Base-by-base conservation (phyloP, 2,797 vertebrate genomes). In the Peromyscus attwateri region DNA sequence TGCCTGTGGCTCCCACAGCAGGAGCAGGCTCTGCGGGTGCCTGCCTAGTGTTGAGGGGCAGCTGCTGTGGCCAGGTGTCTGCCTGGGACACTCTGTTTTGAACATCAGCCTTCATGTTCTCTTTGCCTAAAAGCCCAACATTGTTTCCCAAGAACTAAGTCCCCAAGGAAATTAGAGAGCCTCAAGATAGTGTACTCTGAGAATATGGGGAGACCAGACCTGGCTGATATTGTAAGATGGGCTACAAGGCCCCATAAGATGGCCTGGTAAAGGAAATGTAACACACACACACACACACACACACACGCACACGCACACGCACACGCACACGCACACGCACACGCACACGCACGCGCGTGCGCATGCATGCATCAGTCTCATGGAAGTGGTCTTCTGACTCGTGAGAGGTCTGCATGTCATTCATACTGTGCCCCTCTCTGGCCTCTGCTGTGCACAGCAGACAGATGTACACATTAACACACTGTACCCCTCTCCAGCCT, bases 341-440 rank as follows among this genome's bases (percentile, higher is more conserved):
- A 19, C 2, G 10, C 23, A 17, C 8, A 46, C 29, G 11, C 29
- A 46, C 37, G n/a, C n/a, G n/a, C n/a, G n/a, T n/a, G n/a, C n/a
- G n/a, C n/a, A n/a, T n/a, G n/a, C n/a, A 12, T 8, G 23, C 66
- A 37, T 13, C 62, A 37, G 25, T 27, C 68, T 12, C 13, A 13
- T 1, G 0, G 0, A 71, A 29, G 34, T 0, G 0, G 14, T 14
- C 34, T 29, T 37, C 90, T 13, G 25, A 52, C 17, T 4, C 62
- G 17, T 46, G 40, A 29, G 31, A 84, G 43, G 62, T 84, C 55
- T 62, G 37, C 11, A 8, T 13, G 0, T 4, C n/a, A 0, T 46
- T 62, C 5, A 83, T 19, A 57, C 23, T 19, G 12, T 12, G 14
- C 16, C 2, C 10, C 27, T 43, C n/a, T 46, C 46, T 46, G 46